These are phyloP conservation scores for Agrotis segetum DNA, from an alignment of 2,888 invertebrate genomes.

Conservation along the genomic window DNA sequence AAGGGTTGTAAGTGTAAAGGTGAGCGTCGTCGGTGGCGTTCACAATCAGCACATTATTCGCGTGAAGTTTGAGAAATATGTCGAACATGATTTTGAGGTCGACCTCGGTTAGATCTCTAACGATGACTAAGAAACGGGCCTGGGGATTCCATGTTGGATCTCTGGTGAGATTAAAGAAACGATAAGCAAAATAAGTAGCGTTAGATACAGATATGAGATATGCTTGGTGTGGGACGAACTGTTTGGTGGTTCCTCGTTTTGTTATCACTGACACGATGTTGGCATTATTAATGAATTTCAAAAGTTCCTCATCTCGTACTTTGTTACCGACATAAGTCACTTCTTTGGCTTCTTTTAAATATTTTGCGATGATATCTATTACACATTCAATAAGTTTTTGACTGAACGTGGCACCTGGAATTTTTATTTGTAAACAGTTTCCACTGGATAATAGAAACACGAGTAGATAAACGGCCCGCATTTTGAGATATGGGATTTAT, in stretches of 20 bases:
- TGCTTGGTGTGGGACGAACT: slow-evolving; percentile 41
- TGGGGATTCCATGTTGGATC: slow-evolving; percentile 74
- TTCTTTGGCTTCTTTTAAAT: slow-evolving; percentile 41
- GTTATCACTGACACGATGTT: slow-evolving; percentile 37
- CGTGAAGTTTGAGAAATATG: slow-evolving; percentile 66
- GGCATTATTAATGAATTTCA: slow-evolving; percentile 38
- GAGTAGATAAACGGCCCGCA: slow-evolving; percentile 31
- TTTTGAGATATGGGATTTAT: slow-evolving; percentile 18
- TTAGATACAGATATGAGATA: slow-evolving; percentile 69
- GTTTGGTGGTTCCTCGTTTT: slow-evolving; percentile 26
- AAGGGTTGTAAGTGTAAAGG: slow-evolving; percentile 79
- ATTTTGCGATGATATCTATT: slow-evolving; percentile 38
- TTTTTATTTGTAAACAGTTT: slow-evolving; percentile 32
- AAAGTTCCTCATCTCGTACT: slow-evolving; percentile 37
- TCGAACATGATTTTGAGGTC: slow-evolving; percentile 71
- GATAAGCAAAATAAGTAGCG: slow-evolving; percentile 50
- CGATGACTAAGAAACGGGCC: slow-evolving; percentile 69
- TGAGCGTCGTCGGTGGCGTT: slow-evolving; percentile 68
- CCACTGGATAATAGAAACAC: slow-evolving; percentile 29
- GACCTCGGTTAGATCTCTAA: slow-evolving; percentile 56
- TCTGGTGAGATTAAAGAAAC: slow-evolving; percentile 55
- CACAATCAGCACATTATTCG: slow-evolving; percentile 71
- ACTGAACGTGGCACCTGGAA: neutral
- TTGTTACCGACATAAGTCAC: slow-evolving; percentile 47
- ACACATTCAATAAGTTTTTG: slow-evolving; percentile 44